Conservation (phyloP, 1,140 invertebrate species). For the Leptinotarsa lineolata region DNA sequence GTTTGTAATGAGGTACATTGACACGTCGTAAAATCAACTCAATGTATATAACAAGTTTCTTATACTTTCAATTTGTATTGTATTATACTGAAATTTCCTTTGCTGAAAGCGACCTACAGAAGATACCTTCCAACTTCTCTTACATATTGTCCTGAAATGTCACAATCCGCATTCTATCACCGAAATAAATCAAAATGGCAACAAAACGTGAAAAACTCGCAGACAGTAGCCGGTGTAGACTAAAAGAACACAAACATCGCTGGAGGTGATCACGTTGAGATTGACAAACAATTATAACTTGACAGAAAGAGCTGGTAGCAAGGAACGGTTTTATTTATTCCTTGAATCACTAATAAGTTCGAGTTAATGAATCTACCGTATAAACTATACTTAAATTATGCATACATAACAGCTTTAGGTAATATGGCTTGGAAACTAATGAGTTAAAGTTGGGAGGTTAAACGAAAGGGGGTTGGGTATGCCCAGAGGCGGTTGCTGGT, state of each 20-base stretch:
- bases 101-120: background rate
- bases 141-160: constrained; percentile 13
- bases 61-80: background rate
- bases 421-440: constrained; percentile 24
- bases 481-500: background rate
- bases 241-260: constrained; percentile 24
- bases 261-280: constrained; percentile 32
- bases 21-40: no score
- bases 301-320: constrained; percentile 41
- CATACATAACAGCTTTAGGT: constrained; percentile 24
- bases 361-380: constrained; percentile 29
- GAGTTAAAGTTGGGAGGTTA: constrained; percentile 32
- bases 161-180: constrained; percentile 8
- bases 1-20: no score
- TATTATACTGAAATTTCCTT: background rate
- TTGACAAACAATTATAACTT: constrained; percentile 43
- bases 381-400: constrained; percentile 23
- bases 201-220: constrained; percentile 28
- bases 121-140: background rate
- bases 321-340: constrained; percentile 36
- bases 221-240: constrained; percentile 33
- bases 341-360: constrained; percentile 33
- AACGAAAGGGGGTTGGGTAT: constrained; percentile 27
- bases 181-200: constrained; percentile 28
- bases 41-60: no score